Evolutionary conservation across 2,888 invertebrate genomes (phyloP), one percentile per base, ranked within the genome.

Genomic region (Anthophora plumipes): DNA sequence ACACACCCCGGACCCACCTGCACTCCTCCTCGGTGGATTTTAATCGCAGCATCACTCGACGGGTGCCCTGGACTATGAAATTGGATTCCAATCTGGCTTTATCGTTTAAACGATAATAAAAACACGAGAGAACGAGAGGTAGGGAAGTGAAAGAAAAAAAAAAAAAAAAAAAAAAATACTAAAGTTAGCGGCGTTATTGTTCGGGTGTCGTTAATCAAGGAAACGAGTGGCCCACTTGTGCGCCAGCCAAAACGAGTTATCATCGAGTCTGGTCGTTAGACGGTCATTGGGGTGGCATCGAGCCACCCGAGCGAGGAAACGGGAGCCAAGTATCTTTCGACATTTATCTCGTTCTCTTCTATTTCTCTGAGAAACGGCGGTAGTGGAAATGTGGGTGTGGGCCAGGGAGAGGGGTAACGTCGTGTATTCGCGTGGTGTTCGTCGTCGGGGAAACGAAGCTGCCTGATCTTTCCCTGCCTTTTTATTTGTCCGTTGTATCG

Each of bases 251-350:
- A 85, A 78, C 83, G 82, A 89, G 89, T 90, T 89, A 89, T 85
- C 89, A 90, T 91, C 88, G 87, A 86, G 20, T 31, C 86, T 87
- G 79, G 86, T 91, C 90, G 89, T 91, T 90, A 91, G 86, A 83
- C 84, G 82, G 78, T 84, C 89, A 89, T 90, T 39, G 89, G 88
- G 79, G 83, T 80, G 74, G 71, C 77, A 78, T 77, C 43, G 64
- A 59, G 63, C 67, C 46, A 57, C 43, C 63, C 22, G 22, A 22
- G 60, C 50, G 12, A 71, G 72, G 57, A 72, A 74, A 69, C 76
- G 57, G 46, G 37, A 66, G 67, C 57, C 63, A 52, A 68, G 46
- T 73, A 69, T 72, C 73, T 68, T 39, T 70, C 59, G 22, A 31
- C 63, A 25, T 71, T 64, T 55, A 64, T 80, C 66, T 63, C 48